Evolutionary conservation across 1,140 invertebrate species (phyloP), one percentile per base, ranked within the genome.

Genomic region (Vollenhovia emeryi): DNA sequence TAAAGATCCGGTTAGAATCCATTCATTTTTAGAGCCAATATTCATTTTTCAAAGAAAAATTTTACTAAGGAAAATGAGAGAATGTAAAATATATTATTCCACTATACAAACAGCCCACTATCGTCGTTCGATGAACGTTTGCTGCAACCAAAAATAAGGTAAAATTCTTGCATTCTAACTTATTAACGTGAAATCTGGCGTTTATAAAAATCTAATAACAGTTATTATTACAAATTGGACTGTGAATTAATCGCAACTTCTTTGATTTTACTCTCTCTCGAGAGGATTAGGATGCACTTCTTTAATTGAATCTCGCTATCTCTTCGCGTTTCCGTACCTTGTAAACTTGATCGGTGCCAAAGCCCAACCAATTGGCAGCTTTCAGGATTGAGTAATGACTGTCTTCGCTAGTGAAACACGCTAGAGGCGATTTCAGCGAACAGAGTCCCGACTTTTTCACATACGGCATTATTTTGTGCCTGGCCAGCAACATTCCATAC

Each of bases 371-470:
- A 90, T 98, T 96, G 2, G 97, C 96, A 3, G 96, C 96, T 94
- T 98, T 98, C 86, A 96, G 95, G 18, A 99, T 96, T 0, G 98
- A 99, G 93, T 99, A 99, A 93, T 99, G 98, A 79, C 97, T 97
- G 94, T 98, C 97, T 92, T 97, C 96, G n/a, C 97, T 98, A 30
- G 97, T 96, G 84, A 97, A 97, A 7, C 96, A 93, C 0, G 96
- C 96, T 69, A 98, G 89, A 5, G 96, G 96, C 2, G 96, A 96
- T 33, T 36, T 0, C 1, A 96, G 89, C 9, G 92, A 93, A 84
- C 93, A 95, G 80, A 97, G 92, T 5, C 97, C 97, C 55, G 96
- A 96, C 0, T 93, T 95, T 93, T 99, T 99, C 0, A 97, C 95
- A 6, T 97, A 94, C 0, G 98, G 98, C 84, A 96, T 96, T 33